Conservation (phyloP, 1,140 invertebrate genomes). For the Drosophila pseudoobscura region DNA sequence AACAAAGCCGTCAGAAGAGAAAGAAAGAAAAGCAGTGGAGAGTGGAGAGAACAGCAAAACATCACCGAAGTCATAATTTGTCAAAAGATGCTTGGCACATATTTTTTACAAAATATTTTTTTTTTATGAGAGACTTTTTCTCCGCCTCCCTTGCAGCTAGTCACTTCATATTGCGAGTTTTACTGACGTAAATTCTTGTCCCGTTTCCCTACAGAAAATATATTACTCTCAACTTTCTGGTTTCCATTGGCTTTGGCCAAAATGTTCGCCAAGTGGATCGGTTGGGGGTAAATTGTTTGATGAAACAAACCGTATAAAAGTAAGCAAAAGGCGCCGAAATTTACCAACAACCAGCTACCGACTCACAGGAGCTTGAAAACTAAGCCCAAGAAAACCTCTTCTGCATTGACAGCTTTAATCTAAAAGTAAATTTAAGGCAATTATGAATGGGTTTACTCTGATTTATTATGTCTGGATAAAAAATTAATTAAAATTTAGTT, state of each 20-base stretch:
- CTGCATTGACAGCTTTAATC: neutral
- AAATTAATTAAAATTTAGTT: too few relatives aligned
- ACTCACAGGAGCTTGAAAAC: neutral
- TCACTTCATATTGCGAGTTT: conserved; percentile 44
- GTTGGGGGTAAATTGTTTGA: neutral
- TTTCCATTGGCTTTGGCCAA: conserved; percentile 28
- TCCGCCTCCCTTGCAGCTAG: conserved; percentile 1
- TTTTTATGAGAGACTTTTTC: conserved; percentile 48
- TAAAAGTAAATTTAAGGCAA: neutral
- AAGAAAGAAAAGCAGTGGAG: neutral
- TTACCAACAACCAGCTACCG: neutral
- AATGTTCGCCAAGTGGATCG: conserved; percentile 25
- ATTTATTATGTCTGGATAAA: too few relatives aligned
- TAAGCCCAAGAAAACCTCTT: neutral
- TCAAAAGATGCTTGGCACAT: conserved; percentile 76
- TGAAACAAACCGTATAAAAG: neutral
- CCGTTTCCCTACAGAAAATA: conserved; percentile 43
- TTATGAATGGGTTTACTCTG: too few relatives aligned
- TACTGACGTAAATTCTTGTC: conserved; percentile 58
- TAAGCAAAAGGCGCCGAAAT: too few relatives aligned
- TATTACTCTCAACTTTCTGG: conserved; percentile 50
- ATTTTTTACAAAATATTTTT: conserved; percentile 65
- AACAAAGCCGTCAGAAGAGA: conserved; percentile 27
- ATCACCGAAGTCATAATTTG: conserved; percentile 72
- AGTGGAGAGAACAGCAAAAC: conserved; percentile 8